Evolutionary conservation across 2,888 invertebrate genomes (phyloP).

Genomic region (Phania funesta): DNA sequence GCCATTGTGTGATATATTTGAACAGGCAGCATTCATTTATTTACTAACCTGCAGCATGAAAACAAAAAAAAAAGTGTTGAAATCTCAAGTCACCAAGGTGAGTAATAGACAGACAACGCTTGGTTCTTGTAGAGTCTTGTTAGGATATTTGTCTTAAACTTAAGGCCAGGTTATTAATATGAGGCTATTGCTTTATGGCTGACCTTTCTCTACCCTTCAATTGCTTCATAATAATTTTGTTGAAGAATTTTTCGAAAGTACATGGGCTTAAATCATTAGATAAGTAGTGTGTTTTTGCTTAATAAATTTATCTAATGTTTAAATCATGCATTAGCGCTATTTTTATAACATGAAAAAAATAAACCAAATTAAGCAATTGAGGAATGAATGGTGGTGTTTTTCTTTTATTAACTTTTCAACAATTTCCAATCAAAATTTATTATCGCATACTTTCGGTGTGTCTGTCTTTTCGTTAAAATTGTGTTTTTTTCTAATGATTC

Average conservation of each 20-base stretch:
- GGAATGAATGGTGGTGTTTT: conserved; percentile 31
- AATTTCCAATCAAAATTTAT: conserved; percentile 55
- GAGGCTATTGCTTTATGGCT: conserved; percentile 25
- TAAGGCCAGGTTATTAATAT: conserved; percentile 43
- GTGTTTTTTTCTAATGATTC: conserved; percentile 27
- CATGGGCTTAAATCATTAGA: conserved; percentile 40
- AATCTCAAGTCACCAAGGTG: conserved; percentile 39
- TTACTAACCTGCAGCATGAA: not conserved
- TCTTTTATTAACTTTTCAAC: conserved; percentile 37
- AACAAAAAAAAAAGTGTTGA: conserved; percentile 46
- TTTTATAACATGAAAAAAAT: conserved; percentile 51
- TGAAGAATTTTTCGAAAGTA: conserved; percentile 56
- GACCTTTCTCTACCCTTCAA: conserved; percentile 44
- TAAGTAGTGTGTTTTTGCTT: not conserved
- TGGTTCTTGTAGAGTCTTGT: conserved; percentile 45
- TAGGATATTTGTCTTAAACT: conserved; percentile 51
- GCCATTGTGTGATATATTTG: conserved; percentile 40
- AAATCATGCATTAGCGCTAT: conserved; percentile 53
- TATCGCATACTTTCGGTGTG: not conserved
- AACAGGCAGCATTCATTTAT: not conserved
- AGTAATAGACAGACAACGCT: conserved; percentile 8
- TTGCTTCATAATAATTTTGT: not conserved
- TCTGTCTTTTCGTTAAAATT: conserved; percentile 11
- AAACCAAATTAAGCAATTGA: conserved; percentile 65
- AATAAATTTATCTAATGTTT: conserved; percentile 57